phyloP scores from a whole-genome alignment of 2,888 invertebrate species.

The Erynnis tages region DNA sequence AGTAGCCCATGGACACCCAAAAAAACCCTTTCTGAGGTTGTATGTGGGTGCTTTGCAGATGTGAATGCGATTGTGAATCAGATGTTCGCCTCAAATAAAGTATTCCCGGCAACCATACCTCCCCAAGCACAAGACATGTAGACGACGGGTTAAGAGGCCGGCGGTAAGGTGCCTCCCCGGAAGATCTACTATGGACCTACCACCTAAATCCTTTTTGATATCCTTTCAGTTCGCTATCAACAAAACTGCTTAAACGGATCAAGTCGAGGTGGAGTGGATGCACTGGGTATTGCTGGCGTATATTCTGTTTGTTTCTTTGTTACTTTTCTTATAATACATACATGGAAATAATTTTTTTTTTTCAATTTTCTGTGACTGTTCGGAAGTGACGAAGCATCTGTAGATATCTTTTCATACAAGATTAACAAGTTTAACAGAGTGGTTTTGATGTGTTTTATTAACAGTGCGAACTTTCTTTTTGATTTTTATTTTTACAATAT shows the following conservation, averaged over 20 bases:
- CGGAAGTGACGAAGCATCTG: background rate
- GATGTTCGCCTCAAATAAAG: no score
- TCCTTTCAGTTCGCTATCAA: conserved; percentile 41
- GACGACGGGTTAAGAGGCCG: no score
- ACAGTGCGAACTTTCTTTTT: background rate
- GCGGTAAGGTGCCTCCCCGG: no score
- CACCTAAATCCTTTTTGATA: no score
- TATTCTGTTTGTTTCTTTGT: conserved; percentile 20
- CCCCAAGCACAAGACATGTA: no score
- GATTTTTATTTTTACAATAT: background rate
- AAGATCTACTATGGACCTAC: no score
- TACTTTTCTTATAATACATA: background rate
- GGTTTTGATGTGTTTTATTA: conserved; percentile 3
- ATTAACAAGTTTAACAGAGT: background rate
- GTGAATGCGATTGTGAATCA: no score
- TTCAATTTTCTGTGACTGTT: background rate
- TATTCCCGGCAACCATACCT: no score
- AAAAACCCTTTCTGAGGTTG: no score
- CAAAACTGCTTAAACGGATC: conserved; percentile 41
- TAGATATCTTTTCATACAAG: background rate
- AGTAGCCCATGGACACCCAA: no score
- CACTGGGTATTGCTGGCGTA: conserved; percentile 34
- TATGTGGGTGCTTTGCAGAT: no score
- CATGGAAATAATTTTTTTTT: background rate
- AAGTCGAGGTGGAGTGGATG: conserved; percentile 40